Evolutionary conservation across 2,797 vertebrate genomes (phyloP), one percentile per base, ranked within the genome.

Genomic region (Squalus acanthias): DNA sequence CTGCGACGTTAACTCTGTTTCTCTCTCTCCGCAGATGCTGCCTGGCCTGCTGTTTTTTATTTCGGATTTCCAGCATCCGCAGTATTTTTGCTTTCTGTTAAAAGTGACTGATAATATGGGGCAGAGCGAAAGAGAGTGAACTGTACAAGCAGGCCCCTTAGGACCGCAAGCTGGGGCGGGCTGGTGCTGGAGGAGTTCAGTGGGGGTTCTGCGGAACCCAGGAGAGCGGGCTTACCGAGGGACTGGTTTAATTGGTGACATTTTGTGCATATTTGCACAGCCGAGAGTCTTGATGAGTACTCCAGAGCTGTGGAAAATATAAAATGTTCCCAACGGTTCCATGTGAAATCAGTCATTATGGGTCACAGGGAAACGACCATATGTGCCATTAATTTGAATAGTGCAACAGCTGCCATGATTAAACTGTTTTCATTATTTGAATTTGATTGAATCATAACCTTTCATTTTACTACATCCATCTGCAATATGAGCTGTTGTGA

Each of bases 321-420:
- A 65, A 91, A 91, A 91, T 7, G 60, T n/a, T 91, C 88, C 57
- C 88, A 91, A 17, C 2, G 88, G 88, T 1, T 91, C 57, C 57
- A 33, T 65, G 5, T 91, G 57, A 63, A 91, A 91, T 91, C 88
- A 91, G 12, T 65, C 60, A 63, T 91, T 63, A 63, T n/a, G 29
- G 57, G 88, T 91, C 88, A 91, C 88, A 65, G 29, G 6, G 29
- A 91, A 91, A 91, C 15, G 13, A 17, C 57, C 88, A 91, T 91
- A 91, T 63, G 88, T 20, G 57, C 57, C 88, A 91, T 63, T 91
- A 63, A 63, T 91, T 63, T 91, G 26, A 91, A 89, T 57, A 89
- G 87, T 89, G 26, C 57, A 89, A n/a, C 60, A 91, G 88, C 88
- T 91, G 57, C n/a, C n/a, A 91, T 91, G 4, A 91, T 91, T 63